Base-by-base conservation (phyloP, 2,113 vertebrate genomes). In the Elanoides forficatus region DNA sequence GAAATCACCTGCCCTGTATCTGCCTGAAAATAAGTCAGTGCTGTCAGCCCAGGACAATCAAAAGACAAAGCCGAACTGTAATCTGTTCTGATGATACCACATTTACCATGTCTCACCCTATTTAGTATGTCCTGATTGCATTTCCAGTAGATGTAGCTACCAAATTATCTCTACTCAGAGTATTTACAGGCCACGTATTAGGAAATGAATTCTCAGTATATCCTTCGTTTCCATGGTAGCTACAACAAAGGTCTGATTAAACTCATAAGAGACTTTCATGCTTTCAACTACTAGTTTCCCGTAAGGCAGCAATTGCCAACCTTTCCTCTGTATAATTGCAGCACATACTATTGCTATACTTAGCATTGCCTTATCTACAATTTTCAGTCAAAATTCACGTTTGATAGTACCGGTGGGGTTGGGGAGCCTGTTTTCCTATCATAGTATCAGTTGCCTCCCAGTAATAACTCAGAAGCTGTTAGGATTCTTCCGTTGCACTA, bases 141-240 rank as follows among this genome's bases (percentile, higher is more conserved):
- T 93, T 97, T 94, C 66, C 86, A 94, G 68, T 95, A 95, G 93
- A 85, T 75, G 72, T 68, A 94, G 91, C 81, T 83, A 96, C 87
- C 87, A 92, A 91, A 94, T 95, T 93, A 93, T 93, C 94, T 97
- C 74, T 92, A n/a, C 83, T 95, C 86, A 58, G 74, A 90, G 86
- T 94, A 96, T 87, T 95, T 97, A 90, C 89, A 85, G 79, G 50
- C 89, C 76, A 48, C 10, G 4, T 94, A 90, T 94, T 95, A 94
- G 90, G 89, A 91, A 96, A 80, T 96, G 84, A 93, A 93, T 92
- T 90, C 89, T 95, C 93, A 78, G 50, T 83, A 48, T 91, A 80
- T 95, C 80, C 89, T 95, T 88, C 13, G 66, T 98, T 97, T 94
- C 96, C 95, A 92, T 95, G 95, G 95, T 58, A 94, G 84, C 86